These are phyloP conservation scores for Anguilla rostrata DNA, from an alignment of 2,113 vertebrate genomes.

Conservation along the genomic window DNA sequence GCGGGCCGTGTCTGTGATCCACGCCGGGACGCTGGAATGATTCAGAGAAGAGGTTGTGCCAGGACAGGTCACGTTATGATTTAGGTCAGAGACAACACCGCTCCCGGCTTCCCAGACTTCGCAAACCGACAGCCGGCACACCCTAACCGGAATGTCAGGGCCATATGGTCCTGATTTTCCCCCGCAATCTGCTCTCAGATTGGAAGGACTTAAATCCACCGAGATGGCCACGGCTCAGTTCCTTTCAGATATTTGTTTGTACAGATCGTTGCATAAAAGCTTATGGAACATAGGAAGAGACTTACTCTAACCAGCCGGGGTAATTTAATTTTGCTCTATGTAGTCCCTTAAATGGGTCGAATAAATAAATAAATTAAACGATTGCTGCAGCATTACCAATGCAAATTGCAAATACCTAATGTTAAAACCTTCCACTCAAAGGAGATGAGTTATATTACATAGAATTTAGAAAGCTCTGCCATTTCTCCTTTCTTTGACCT, in stretches of 20 bases:
- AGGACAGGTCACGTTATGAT: slow-evolving; percentile 55
- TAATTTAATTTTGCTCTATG: background rate
- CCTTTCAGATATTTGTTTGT: slow-evolving; percentile 41
- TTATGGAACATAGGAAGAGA: background rate
- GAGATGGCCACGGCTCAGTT: slow-evolving; percentile 29
- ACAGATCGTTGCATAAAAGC: slow-evolving; percentile 22
- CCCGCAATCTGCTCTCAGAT: slow-evolving; percentile 34
- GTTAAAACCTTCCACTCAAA: too few species aligned
- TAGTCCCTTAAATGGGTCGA: background rate
- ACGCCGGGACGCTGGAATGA: slow-evolving; percentile 35
- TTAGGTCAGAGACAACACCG: slow-evolving; percentile 48
- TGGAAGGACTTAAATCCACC: slow-evolving; percentile 35
- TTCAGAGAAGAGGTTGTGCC: slow-evolving; percentile 51
- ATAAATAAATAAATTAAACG: background rate
- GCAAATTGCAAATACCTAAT: background rate
- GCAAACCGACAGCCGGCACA: slow-evolving; percentile 64
- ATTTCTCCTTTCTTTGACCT: too few species aligned
- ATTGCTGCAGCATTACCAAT: slow-evolving; percentile 2
- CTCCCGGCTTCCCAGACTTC: slow-evolving; percentile 54
- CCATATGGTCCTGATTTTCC: slow-evolving; percentile 67
- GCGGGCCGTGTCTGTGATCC: background rate
- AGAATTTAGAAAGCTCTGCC: too few species aligned
- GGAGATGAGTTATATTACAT: too few species aligned
- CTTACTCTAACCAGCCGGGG: background rate
- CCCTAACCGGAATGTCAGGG: slow-evolving; percentile 60